A percentile compares a stretch with the other conserved stretches of the same genome.
phyloP scores from a whole-genome alignment of 2,888 invertebrate species.

The Bombylius major region DNA sequence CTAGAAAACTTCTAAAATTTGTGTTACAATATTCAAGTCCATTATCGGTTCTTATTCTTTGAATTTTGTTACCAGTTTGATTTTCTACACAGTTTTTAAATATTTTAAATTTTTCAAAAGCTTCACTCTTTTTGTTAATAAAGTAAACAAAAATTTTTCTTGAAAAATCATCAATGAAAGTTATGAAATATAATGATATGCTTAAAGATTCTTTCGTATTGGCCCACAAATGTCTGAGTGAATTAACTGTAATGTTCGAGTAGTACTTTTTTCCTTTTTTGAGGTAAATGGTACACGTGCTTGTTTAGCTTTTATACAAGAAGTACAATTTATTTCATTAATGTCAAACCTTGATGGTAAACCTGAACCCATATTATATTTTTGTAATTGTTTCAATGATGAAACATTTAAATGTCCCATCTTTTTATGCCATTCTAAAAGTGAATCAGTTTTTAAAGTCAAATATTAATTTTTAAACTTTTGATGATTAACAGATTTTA shows the following conservation, averaged over 20 bases:
- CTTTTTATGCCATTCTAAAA: conserved; percentile 4
- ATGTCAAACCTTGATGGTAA: neutral
- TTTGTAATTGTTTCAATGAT: conserved; percentile 2
- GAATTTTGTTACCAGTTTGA: conserved; percentile 9
- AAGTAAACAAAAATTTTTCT: conserved; percentile 4
- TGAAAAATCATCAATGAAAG: neutral
- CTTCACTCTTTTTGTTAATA: conserved; percentile 9
- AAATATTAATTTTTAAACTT: too few species aligned
- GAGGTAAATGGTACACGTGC: conserved; percentile 3
- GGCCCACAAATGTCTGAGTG: conserved; percentile 13
- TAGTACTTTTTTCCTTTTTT: conserved; percentile 3
- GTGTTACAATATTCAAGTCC: conserved; percentile 8
- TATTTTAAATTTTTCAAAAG: conserved; percentile 7
- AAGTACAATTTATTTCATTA: neutral
- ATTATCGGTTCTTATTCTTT: conserved; percentile 11
- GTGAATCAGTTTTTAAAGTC: neutral
- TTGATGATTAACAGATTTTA: neutral
- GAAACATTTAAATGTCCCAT: conserved; percentile 6
- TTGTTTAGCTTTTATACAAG: conserved; percentile 5
- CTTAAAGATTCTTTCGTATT: conserved; percentile 6
- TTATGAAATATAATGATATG: conserved; percentile 8
- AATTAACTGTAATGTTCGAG: conserved; percentile 2
- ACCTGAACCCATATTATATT: conserved; percentile 1
- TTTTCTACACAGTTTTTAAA: conserved; percentile 7
- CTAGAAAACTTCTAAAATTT: conserved; percentile 12